Percentiles rank a stretch among this genome's conserved stretches.
These are phyloP conservation scores for Paramisgurnus dabryanus DNA, from an alignment of 2,113 vertebrate species.

Conservation along the genomic window DNA sequence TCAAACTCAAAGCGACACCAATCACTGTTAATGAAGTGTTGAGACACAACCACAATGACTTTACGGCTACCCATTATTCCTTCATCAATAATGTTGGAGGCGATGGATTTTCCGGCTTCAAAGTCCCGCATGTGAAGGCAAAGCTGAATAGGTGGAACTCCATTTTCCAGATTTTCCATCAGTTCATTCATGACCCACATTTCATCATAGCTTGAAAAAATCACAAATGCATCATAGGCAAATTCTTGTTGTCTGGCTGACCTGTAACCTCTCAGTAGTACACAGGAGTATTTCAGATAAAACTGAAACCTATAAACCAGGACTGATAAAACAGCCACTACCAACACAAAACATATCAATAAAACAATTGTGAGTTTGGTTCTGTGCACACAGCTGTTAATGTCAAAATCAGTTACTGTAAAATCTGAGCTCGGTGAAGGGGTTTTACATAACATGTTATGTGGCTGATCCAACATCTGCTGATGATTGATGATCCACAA, in stretches of 20 bases:
- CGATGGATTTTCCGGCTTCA: slow-evolving; percentile 49
- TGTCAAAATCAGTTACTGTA: slow-evolving; percentile 42
- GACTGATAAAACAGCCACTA: background rate
- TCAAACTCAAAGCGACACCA: slow-evolving; percentile 58
- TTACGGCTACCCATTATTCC: slow-evolving; percentile 53
- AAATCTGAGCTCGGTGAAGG: background rate
- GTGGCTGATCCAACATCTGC: slow-evolving; percentile 9
- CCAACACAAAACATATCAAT: background rate
- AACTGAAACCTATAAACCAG: slow-evolving; percentile 52
- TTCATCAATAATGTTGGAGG: slow-evolving; percentile 60
- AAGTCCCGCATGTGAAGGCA: slow-evolving; percentile 55
- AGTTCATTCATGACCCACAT: slow-evolving; percentile 56
- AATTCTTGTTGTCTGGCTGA: slow-evolving; percentile 37
- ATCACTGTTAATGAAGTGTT: slow-evolving; percentile 49
- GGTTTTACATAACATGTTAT: slow-evolving; percentile 38
- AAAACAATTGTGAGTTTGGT: slow-evolving; percentile 13
- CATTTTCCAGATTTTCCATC: slow-evolving; percentile 53
- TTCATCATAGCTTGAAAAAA: slow-evolving; percentile 57
- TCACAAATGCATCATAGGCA: slow-evolving; percentile 56
- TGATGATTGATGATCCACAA: slow-evolving; percentile 39
- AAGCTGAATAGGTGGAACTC: slow-evolving; percentile 48
- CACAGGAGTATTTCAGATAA: slow-evolving; percentile 43
- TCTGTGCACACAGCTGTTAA: slow-evolving; percentile 35
- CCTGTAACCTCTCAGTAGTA: slow-evolving; percentile 46
- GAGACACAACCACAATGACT: slow-evolving; percentile 50